Evolutionary conservation across 2,113 vertebrate species (phyloP).

Genomic region (Fregetta grallaria): DNA sequence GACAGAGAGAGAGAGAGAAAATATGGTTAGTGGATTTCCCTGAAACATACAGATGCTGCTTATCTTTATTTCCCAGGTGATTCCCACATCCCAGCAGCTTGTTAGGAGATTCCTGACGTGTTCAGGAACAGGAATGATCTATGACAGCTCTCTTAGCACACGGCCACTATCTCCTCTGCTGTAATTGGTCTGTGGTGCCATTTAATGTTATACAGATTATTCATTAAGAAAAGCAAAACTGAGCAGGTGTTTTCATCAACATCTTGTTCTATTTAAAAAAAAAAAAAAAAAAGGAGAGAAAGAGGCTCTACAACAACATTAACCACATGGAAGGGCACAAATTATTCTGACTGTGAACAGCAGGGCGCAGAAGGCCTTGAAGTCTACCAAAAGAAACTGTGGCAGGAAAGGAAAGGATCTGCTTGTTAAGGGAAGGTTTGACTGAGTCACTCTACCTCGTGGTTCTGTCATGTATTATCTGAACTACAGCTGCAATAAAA

Average conservation of each 20-base stretch:
- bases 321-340: slow-evolving; percentile 35
- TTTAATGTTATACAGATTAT: slow-evolving; percentile 71
- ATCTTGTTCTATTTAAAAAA: slow-evolving; percentile 7
- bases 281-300: neutral
- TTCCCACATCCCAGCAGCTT: neutral
- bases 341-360: slow-evolving; percentile 59
- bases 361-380: neutral
- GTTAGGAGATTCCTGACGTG: slow-evolving; percentile 35
- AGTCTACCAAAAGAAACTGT: neutral
- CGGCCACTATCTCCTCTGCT: neutral
- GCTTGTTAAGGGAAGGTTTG: neutral
- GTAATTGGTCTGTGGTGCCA: slow-evolving; percentile 59
- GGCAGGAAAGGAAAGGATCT: neutral
- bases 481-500: neutral
- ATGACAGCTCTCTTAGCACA: slow-evolving; percentile 45
- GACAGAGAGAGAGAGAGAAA: neutral
- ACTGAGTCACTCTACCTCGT: neutral
- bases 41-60: slow-evolving; percentile 13
- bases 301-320: slow-evolving; percentile 16
- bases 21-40: neutral
- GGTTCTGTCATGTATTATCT: neutral
- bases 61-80: neutral
- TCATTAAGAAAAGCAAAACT: slow-evolving; percentile 67
- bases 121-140: slow-evolving; percentile 42
- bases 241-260: slow-evolving; percentile 73